A percentile compares a stretch with the other conserved stretches of the same genome.
Conservation (phyloP, 2,888 invertebrate species). For the Spialia ferax region DNA sequence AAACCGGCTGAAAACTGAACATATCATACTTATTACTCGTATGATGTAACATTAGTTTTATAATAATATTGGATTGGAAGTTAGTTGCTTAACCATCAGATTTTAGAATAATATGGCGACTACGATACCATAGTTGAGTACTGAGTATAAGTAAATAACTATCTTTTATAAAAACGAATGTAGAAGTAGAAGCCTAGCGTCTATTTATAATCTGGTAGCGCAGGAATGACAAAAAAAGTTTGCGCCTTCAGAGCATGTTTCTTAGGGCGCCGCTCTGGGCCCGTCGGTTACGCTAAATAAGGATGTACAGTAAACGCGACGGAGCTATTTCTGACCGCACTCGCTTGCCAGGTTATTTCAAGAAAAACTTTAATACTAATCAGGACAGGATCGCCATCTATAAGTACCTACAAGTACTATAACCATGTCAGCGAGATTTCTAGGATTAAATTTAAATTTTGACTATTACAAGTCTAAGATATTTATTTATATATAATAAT, state of each 20-base stretch:
- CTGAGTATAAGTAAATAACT: not conserved
- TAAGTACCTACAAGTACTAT: no score
- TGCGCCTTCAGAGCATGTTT: constrained; percentile 28
- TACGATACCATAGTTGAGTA: constrained; percentile 5
- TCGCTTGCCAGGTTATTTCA: constrained; percentile 22
- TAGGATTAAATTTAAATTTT: no score
- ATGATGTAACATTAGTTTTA: no score
- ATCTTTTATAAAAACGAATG: constrained; percentile 7
- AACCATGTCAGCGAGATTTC: constrained; percentile 1
- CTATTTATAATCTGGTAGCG: constrained; percentile 37
- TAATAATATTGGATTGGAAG: no score
- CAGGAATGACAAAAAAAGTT: constrained; percentile 35
- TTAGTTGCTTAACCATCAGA: not conserved
- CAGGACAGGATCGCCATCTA: not conserved
- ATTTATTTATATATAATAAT: no score
- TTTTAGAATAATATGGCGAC: constrained; percentile 9
- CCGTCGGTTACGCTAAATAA: constrained; percentile 33
- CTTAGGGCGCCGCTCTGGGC: constrained; percentile 27
- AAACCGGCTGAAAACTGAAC: not conserved
- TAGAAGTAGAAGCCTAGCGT: constrained; percentile 16
- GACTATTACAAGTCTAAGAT: no score
- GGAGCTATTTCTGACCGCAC: constrained; percentile 33
- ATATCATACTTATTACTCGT: no score
- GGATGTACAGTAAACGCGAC: constrained; percentile 32
- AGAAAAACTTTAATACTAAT: constrained; percentile 19